Evolutionary conservation across 2,888 invertebrate species (phyloP).

Genomic region (Drosophila paracracens): DNA sequence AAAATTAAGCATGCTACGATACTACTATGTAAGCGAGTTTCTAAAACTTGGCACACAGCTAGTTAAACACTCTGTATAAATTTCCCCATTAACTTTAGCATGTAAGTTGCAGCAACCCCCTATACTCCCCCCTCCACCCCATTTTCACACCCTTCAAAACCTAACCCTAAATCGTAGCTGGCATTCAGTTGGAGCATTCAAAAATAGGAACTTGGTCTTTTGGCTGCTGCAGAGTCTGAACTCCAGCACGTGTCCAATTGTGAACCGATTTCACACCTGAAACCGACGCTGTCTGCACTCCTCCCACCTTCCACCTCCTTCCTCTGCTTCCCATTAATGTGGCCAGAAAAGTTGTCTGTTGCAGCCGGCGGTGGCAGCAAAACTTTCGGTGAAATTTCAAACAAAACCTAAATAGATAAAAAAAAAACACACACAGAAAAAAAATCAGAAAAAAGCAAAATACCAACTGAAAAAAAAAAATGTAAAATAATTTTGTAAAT

Average conservation of each 20-base stretch:
- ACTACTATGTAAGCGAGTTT: constrained; percentile 60
- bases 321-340: constrained; percentile 11
- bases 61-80: constrained; percentile 65
- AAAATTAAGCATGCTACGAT: constrained; percentile 38
- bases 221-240: constrained; percentile 1
- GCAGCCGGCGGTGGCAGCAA: constrained; percentile 19
- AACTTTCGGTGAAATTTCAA: constrained; percentile 69
- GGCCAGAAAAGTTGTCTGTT: constrained; percentile 55
- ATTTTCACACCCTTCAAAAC: no score
- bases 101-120: constrained; percentile 52
- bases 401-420: constrained; percentile 14
- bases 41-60: constrained; percentile 63
- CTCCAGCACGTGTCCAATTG: constrained; percentile 62
- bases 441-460: background rate
- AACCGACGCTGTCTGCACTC: background rate
- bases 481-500: constrained; percentile 80
- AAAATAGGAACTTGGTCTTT: constrained; percentile 31
- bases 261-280: constrained; percentile 54
- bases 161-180: background rate
- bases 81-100: constrained; percentile 63
- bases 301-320: background rate
- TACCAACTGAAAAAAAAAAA: constrained; percentile 21
- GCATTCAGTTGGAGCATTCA: constrained; percentile 9
- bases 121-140: background rate
- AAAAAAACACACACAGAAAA: background rate